Base-by-base conservation (phyloP, 2,113 vertebrate species). In the Cebidichthys violaceus region DNA sequence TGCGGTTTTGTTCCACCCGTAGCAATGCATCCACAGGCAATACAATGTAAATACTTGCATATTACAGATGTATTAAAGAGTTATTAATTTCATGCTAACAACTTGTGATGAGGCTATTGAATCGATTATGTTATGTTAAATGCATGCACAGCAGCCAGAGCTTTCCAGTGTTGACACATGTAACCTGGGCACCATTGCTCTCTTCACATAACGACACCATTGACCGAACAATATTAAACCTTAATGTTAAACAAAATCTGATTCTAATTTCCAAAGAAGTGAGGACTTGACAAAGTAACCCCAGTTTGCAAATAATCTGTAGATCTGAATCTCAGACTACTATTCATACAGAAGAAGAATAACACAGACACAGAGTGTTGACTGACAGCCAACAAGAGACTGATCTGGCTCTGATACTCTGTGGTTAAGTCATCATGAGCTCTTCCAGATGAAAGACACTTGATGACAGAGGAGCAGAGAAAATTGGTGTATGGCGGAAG, bases 381-480 rank as follows among this genome's bases (percentile, higher is more conserved):
- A 67, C 31, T 82, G 52, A 8, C 71, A 70, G 35, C 45, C 27
- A 76, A 43, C 6, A 31, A 29, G 27, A 77, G 37, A 72, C 27
- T 24, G 41, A 72, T 75, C 8, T 59, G 75, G 39, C 60, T 47
- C n/a, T 65, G 64, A 50, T 50, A 73, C 60, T 20, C 41, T 50
- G 33, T 68, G 13, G 6, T 67, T 45, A 82, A 50, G 66, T 41
- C 45, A 33, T 74, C 43, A 35, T 31, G 15, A 4, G 9, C 24
- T 33, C 18, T 35, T 29, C n/a, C n/a, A 59, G n/a, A 65, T 57
- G 5, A 79, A 70, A 75, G 64, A 22, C 9, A 4, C 55, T 24
- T 57, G 33, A 77, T 76, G 57, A 86, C 47, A 77, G 68, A 82
- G 31, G 33, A 75, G 41, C n/a, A 43, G 45, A 75, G 29, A 50